Evolutionary conservation across 2,888 invertebrate genomes (phyloP), one percentile per base, ranked within the genome.

Genomic region (Drosophila anceps): DNA sequence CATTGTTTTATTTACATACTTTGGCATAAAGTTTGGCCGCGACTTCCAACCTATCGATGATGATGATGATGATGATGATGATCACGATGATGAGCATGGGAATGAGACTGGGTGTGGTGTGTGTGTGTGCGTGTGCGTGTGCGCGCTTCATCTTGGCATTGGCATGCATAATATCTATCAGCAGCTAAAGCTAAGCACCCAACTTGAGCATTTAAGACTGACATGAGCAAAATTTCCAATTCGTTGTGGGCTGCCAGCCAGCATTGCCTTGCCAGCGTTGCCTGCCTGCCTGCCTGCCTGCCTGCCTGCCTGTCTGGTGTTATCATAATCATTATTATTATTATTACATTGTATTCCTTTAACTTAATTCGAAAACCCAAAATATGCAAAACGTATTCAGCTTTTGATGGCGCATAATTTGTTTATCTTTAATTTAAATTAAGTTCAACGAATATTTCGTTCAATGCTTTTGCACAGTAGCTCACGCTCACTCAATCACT

Each of bases 1-100:
- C 83, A 88, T 88, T 83, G 83, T 88, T 88, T 82, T 83, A 83
- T 86, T 88, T 85, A 88, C 88, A 83, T 88, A 83, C 83, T 79
- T 73, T 33, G 62, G 29, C 72, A 72, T 68, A 37, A 69, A 86
- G 71, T 86, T 85, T 77, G 68, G 67, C 53, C 51, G 73, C 43
- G 57, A 53, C 68, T 62, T 59, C 44, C 63, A 31, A 48, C 58
- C 51, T 64, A 82, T 84, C 72, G 68, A 85, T 72, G 62, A 66
- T 44, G 63, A 68, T 39, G 39, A 29, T 29, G 57, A 50, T 54
- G 61, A 31, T 33, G 61, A 29, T 41, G 15, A 43, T 29, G 20
- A 18, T 48, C 15, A 20, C 33, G 58, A 12, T 4, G 37, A 39
- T 29, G 33, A 31, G 29, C 44, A 44, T 33, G 20, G 43, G 44